phyloP scores from a whole-genome alignment of 2,888 invertebrate genomes.

The Artemia sinica region DNA sequence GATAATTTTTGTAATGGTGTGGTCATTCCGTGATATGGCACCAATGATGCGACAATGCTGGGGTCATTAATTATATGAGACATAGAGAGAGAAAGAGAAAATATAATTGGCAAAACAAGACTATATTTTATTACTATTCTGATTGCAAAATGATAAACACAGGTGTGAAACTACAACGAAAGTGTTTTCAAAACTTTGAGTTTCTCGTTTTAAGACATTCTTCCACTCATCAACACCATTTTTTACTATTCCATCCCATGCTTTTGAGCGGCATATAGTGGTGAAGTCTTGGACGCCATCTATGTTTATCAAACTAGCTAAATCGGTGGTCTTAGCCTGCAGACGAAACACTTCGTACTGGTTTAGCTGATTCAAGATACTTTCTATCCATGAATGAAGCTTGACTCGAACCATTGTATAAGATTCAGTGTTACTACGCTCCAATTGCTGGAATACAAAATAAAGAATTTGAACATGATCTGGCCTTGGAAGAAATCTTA shows the following conservation, averaged over 20 bases:
- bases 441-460: too few species aligned
- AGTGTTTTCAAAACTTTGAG: conserved; percentile 2
- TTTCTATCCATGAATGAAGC: background rate
- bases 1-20: too few species aligned
- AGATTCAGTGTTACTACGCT: background rate
- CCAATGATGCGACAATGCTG: too few species aligned
- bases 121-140: too few species aligned
- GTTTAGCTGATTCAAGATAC: background rate
- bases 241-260: conserved; percentile 1
- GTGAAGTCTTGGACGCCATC: conserved; percentile 3
- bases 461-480: too few species aligned
- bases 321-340: background rate
- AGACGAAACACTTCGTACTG: background rate
- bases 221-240: background rate
- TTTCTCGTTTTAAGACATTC: background rate
- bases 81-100: too few species aligned
- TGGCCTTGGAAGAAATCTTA: too few species aligned
- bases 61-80: too few species aligned
- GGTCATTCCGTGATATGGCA: too few species aligned
- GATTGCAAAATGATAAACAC: too few species aligned
- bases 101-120: too few species aligned
- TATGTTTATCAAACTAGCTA: background rate
- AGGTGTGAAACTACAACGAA: background rate
- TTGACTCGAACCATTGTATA: background rate
- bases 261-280: background rate